Conservation (phyloP, 2,113 vertebrate genomes). For the Anguilla rostrata region DNA sequence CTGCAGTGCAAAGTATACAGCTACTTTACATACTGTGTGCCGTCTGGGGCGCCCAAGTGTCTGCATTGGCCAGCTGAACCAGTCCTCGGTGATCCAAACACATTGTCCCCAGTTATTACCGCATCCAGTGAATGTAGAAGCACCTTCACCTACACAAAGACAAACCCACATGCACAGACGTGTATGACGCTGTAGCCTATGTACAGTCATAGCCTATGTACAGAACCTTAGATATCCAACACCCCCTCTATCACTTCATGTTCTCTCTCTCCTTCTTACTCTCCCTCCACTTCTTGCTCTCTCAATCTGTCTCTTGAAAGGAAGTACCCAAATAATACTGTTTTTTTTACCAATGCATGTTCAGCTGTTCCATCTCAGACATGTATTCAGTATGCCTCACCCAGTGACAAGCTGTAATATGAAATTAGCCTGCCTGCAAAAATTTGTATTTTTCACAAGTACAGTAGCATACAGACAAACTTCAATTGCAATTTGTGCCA, state of each 20-base stretch:
- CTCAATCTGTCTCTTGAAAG: background rate
- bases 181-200: background rate
- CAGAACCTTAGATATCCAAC: background rate
- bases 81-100: background rate
- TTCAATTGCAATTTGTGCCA: too few species aligned
- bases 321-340: background rate
- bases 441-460: background rate
- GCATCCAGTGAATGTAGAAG: background rate
- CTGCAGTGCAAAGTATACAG: conserved; percentile 2
- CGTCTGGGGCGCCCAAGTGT: background rate
- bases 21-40: background rate
- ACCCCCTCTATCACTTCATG: background rate
- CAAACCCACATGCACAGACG: background rate
- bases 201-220: background rate
- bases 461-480: background rate
- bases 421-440: background rate
- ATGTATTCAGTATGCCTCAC: background rate
- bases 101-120: background rate
- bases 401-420: background rate
- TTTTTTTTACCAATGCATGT: background rate
- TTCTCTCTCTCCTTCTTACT: background rate
- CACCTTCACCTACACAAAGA: background rate
- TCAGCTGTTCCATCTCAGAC: conserved; percentile 12
- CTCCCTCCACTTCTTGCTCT: background rate
- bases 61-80: background rate